Base-by-base conservation (phyloP, 1,140 invertebrate species). In the Epicauta chinensis region DNA sequence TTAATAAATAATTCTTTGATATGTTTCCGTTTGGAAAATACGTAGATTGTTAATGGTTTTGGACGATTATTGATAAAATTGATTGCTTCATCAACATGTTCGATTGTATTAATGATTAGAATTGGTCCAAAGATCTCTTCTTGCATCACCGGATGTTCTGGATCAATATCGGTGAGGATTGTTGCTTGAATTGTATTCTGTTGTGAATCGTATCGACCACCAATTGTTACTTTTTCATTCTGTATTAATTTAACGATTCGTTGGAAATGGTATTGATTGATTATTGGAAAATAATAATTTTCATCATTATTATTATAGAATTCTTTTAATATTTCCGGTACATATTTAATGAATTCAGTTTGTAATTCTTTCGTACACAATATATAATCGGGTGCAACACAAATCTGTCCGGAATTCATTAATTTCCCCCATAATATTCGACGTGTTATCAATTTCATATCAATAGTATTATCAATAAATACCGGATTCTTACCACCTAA, bases 351-450 rank as follows among this genome's bases (percentile, higher is more conserved):
- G 52, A 92, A 82, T 58, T 81, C 78, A 3, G 78, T 73, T 63
- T 89, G 81, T 0, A 88, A 75, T 66, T 87, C 80, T 62, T 81
- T 81, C 7, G 83, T 81, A 69, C 93, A 97, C n/a, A 99, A 74
- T 23, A 99, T 64, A 69, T 99, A 99, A 75, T 99, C 97, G 0
- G 97, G 96, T 2, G 95, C 93, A 52, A 99, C 89, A 70, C 97
- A 99, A 0, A 94, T 98, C 74, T 99, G 97, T 2, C 97, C 97
- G 34, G 80, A 77, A 72, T 99, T 99, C 30, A 89, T 80, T 45
- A 83, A 85, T 76, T 99, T 99, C 0, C 95, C 97, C 96, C 96
- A 99, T 2, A 97, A 63, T 12, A 99, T 74, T 40, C 97, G 79
- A 62, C 83, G 86, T 0, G 78, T 78, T 2, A 90, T 79, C 15